A percentile compares a stretch with the other conserved stretches of the same genome.
Evolutionary conservation across 2,113 vertebrate species (phyloP).

Genomic region (Chascanopsetta lugubris): DNA sequence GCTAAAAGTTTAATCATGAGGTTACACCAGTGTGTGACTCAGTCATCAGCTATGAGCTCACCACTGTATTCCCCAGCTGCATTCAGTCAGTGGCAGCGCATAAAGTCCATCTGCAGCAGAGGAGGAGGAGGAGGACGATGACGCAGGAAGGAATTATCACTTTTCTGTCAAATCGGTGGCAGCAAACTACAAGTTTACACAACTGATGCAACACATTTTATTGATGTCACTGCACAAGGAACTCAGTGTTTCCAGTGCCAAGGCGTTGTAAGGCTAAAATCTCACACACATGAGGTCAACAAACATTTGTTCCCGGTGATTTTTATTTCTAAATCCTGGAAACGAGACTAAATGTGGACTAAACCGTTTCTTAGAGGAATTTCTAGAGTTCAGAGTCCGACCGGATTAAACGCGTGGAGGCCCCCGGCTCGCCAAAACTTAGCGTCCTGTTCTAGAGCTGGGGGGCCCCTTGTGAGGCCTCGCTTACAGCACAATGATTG

Average conservation of each 20-base stretch:
- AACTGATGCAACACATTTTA: conserved; percentile 26
- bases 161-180: conserved; percentile 8
- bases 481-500: conserved; percentile 54
- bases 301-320: conserved; percentile 5
- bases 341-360: not conserved
- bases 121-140: conserved; percentile 32
- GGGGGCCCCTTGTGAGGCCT: conserved; percentile 44
- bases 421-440: not conserved
- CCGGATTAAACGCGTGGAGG: conserved; percentile 26
- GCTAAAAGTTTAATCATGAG: conserved; percentile 8
- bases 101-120: conserved; percentile 34
- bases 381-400: conserved; percentile 9
- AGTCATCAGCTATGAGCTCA: conserved; percentile 26
- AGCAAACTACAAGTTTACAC: conserved; percentile 1
- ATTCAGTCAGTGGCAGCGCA: conserved; percentile 20
- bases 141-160: conserved; percentile 38
- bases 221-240: not conserved
- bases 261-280: not conserved
- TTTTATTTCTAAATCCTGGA: not conserved
- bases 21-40: conserved; percentile 19
- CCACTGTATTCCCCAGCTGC: conserved; percentile 45
- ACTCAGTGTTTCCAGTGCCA: not conserved
- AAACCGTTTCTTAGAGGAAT: conserved; percentile 15
- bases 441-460: conserved; percentile 12
- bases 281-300: conserved; percentile 4